phyloP scores from a whole-genome alignment of 2,797 vertebrate genomes.

The Pseudochirops cupreus region DNA sequence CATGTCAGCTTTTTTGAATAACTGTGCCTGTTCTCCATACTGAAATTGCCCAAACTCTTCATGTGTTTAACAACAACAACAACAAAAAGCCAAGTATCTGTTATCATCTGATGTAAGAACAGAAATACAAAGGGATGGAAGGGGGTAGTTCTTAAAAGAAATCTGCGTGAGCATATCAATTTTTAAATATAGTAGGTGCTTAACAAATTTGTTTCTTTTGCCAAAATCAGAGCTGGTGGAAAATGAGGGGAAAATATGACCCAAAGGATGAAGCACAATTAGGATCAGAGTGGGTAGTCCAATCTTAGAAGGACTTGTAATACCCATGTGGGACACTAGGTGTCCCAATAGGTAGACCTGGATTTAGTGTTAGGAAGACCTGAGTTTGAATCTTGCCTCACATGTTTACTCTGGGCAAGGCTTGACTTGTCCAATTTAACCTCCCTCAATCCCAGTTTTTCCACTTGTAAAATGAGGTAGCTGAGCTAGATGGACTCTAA shows the following conservation, averaged over 20 bases:
- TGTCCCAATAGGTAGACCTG: neutral
- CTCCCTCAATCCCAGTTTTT: neutral
- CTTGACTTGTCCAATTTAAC: neutral
- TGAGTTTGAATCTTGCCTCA: neutral
- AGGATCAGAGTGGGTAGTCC: neutral
- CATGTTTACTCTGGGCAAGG: neutral
- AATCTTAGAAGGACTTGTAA: neutral
- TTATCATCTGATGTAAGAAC: conserved; percentile 52
- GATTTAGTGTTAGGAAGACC: neutral
- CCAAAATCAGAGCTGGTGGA: neutral
- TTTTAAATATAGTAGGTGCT: neutral
- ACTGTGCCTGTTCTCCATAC: conserved; percentile 52
- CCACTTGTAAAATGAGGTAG: neutral
- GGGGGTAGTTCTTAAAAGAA: neutral
- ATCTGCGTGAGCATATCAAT: neutral
- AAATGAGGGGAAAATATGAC: neutral
- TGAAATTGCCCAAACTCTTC: conserved; percentile 55
- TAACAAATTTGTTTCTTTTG: neutral
- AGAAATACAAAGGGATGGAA: neutral
- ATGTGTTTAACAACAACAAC: neutral
- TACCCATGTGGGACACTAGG: neutral
- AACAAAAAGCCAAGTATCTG: conserved; percentile 45
- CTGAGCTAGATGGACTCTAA: neutral
- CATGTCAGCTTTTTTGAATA: conserved; percentile 63
- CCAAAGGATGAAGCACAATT: neutral